Evolutionary conservation across 2,113 vertebrate species (phyloP).

Genomic region (Lutjanus erythropterus): DNA sequence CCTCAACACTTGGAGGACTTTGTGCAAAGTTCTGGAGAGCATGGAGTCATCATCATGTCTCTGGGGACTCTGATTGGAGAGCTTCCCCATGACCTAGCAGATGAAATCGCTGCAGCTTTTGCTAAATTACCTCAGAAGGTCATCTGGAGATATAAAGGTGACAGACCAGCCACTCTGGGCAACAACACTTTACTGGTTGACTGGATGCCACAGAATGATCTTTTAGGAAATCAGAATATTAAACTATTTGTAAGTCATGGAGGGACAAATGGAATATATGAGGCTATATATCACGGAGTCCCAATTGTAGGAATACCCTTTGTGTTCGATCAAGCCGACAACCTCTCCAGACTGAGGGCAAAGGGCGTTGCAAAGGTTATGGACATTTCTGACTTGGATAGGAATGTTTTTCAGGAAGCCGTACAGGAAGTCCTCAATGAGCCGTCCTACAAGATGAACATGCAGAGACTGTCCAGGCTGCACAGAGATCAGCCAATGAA

Average conservation of each 20-base stretch:
- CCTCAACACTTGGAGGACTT: constrained; percentile 81
- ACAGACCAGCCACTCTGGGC: constrained; percentile 68
- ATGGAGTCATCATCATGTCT: constrained; percentile 84
- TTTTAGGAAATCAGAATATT: constrained; percentile 78
- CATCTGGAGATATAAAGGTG: constrained; percentile 80
- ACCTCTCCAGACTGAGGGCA: constrained; percentile 69
- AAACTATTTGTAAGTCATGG: constrained; percentile 79
- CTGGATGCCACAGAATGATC: constrained; percentile 85
- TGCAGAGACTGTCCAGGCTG: constrained; percentile 81
- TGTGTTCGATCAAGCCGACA: constrained; percentile 83
- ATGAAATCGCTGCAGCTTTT: constrained; percentile 78
- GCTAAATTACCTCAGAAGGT: constrained; percentile 82
- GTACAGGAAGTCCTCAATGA: constrained; percentile 77
- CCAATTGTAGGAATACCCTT: constrained; percentile 80
- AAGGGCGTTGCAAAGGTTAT: constrained; percentile 48
- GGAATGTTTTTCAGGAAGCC: constrained; percentile 52
- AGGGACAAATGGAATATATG: constrained; percentile 79
- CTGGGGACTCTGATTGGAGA: constrained; percentile 79
- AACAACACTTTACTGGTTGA: constrained; percentile 80
- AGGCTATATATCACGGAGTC: constrained; percentile 82
- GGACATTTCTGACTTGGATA: constrained; percentile 48
- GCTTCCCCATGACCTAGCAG: constrained; percentile 70
- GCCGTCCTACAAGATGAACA: constrained; percentile 79
- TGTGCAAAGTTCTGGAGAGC: constrained; percentile 79
- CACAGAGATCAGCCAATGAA: constrained; percentile 76